phyloP scores from a whole-genome alignment of 2,888 invertebrate genomes.

The Papilio protenor region DNA sequence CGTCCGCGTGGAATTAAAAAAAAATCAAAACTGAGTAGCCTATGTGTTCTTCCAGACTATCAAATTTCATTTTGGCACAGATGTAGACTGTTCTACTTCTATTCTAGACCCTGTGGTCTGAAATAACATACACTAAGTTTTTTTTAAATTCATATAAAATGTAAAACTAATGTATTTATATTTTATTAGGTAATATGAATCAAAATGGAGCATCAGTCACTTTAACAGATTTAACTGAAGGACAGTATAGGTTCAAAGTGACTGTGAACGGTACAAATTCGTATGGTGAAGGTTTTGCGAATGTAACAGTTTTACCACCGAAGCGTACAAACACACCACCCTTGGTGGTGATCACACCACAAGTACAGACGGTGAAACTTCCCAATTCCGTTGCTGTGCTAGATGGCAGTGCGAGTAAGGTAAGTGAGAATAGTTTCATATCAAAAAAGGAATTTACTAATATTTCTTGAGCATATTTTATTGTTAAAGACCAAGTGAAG shows the following conservation, averaged over 20 bases:
- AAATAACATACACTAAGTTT: no score
- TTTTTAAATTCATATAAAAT: no score
- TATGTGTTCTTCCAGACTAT: no score
- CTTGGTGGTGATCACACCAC: conserved; percentile 93
- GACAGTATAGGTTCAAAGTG: conserved; percentile 93
- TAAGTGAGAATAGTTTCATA: conserved; percentile 48
- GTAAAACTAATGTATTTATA: background rate
- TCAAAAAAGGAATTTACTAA: no score
- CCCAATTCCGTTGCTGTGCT: conserved; percentile 96
- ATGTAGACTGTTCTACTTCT: no score
- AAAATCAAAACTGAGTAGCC: no score
- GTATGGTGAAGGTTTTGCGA: conserved; percentile 93
- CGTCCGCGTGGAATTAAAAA: no score
- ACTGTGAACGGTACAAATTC: conserved; percentile 91
- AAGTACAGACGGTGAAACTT: conserved; percentile 93
- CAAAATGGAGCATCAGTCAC: conserved; percentile 94
- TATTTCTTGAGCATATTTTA: no score
- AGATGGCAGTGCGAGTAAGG: conserved; percentile 91
- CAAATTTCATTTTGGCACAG: no score
- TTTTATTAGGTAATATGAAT: conserved; percentile 88
- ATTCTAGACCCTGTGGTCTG: no score
- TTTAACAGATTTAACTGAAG: conserved; percentile 92
- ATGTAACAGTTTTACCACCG: conserved; percentile 95
- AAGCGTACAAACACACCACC: conserved; percentile 93
- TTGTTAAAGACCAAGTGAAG: no score